These are phyloP conservation scores for Microcebus tavaratra DNA, from an alignment of 2,113 vertebrate species.

Conservation along the genomic window DNA sequence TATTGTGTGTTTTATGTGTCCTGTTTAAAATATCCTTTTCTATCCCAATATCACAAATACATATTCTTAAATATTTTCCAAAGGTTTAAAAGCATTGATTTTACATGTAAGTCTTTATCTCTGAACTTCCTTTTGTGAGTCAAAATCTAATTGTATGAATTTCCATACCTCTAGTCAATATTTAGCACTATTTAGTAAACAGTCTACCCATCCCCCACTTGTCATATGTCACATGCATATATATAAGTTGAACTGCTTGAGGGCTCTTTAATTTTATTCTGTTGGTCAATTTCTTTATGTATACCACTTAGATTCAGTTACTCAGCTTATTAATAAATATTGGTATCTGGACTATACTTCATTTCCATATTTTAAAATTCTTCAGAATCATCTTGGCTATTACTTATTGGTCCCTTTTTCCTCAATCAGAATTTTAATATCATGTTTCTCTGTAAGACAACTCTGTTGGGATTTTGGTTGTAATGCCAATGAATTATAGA, in stretches of 20 bases:
- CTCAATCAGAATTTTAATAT: background rate
- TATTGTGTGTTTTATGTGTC: background rate
- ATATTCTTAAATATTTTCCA: background rate
- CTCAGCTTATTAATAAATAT: background rate
- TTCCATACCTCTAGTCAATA: background rate
- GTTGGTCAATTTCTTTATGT: background rate
- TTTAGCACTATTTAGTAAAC: background rate
- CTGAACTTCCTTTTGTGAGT: constrained; percentile 1
- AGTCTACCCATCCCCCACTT: background rate
- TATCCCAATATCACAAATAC: background rate
- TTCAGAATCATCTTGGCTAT: background rate
- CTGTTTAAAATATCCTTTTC: background rate
- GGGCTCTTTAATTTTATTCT: background rate
- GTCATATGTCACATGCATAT: background rate
- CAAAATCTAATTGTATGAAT: background rate
- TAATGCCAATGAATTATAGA: background rate
- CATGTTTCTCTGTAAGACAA: background rate
- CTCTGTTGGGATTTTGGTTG: background rate
- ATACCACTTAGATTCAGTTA: background rate
- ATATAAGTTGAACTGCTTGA: background rate
- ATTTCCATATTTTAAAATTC: background rate
- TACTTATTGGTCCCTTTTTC: background rate
- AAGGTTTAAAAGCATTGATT: background rate
- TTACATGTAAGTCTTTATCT: background rate
- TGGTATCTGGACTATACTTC: background rate